phyloP scores from a whole-genome alignment of 1,140 invertebrate genomes.

The Pararge aegeria region DNA sequence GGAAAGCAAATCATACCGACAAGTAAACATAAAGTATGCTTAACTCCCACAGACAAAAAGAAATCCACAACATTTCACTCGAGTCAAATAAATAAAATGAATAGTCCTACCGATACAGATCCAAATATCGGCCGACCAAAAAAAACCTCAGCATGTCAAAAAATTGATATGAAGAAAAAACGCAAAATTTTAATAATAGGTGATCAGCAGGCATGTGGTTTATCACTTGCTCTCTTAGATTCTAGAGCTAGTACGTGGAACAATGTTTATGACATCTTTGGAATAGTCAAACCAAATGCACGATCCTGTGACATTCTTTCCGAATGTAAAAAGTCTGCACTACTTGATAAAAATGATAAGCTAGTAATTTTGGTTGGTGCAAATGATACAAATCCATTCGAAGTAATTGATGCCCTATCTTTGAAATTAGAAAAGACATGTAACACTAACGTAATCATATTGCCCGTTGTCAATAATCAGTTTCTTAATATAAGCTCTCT shows the following conservation, averaged over 20 bases:
- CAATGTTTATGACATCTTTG: neutral
- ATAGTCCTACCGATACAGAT: too few relatives aligned
- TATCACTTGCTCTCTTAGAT: neutral
- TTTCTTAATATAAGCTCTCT: neutral
- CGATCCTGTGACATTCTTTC: neutral
- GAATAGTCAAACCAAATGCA: neutral
- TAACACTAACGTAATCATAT: neutral
- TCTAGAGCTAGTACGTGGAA: neutral
- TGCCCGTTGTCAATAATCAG: neutral
- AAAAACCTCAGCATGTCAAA: neutral
- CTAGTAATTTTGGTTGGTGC: neutral
- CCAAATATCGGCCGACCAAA: too few relatives aligned
- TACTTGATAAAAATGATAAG: neutral
- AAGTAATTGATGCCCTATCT: neutral
- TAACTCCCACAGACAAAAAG: too few relatives aligned
- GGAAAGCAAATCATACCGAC: too few relatives aligned
- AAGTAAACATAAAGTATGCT: too few relatives aligned
- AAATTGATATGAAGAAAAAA: neutral
- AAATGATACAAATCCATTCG: conserved; percentile 2
- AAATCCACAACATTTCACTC: too few relatives aligned
- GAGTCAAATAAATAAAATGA: too few relatives aligned
- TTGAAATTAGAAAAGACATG: neutral
- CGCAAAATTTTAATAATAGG: neutral
- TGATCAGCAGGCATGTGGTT: neutral
- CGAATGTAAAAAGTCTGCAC: neutral